These are phyloP conservation scores for Drosophila tani DNA, from an alignment of 1,140 invertebrate species.

Conservation along the genomic window DNA sequence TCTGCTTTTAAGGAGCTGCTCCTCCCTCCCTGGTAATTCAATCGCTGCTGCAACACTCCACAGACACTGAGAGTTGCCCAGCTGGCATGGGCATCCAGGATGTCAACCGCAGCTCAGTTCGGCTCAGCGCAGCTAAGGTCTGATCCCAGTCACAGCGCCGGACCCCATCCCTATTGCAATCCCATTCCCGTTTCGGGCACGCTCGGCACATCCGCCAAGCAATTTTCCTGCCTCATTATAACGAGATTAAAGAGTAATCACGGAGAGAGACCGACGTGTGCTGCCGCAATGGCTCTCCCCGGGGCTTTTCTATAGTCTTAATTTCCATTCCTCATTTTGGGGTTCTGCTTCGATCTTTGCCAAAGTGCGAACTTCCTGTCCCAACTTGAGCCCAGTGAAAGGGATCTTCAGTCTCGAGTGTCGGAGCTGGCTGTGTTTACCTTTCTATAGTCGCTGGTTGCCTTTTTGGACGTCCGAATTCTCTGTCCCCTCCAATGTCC, in stretches of 20 bases:
- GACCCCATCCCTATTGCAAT: conserved; percentile 9
- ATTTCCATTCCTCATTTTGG: conserved; percentile 34
- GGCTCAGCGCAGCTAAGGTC: conserved; percentile 1
- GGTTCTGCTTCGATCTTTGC: conserved; percentile 59
- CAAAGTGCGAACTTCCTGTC: conserved; percentile 71
- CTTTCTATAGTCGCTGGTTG: conserved; percentile 53
- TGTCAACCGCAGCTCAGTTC: conserved; percentile 68
- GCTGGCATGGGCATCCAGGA: conserved; percentile 73
- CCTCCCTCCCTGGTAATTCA: conserved; percentile 56
- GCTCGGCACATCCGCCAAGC: conserved; percentile 71
- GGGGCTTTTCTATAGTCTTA: conserved; percentile 27
- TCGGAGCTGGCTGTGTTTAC: conserved; percentile 34
- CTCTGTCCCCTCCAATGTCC: conserved; percentile 10
- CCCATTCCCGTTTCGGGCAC: conserved; percentile 52
- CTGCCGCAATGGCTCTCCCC: conserved; percentile 35
- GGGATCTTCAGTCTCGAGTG: conserved; percentile 49
- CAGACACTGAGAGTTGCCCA: conserved; percentile 54
- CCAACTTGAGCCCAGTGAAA: conserved; percentile 57
- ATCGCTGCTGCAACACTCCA: conserved; percentile 55
- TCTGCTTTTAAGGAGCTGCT: conserved; percentile 18
- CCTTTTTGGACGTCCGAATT: conserved; percentile 46
- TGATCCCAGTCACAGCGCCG: conserved; percentile 21
- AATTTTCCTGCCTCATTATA: conserved; percentile 77
- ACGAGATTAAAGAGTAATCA: conserved; percentile 80
- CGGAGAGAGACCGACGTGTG: conserved; percentile 47